Conservation (phyloP, 1,140 invertebrate genomes). For the Calephelis virginiensis region DNA sequence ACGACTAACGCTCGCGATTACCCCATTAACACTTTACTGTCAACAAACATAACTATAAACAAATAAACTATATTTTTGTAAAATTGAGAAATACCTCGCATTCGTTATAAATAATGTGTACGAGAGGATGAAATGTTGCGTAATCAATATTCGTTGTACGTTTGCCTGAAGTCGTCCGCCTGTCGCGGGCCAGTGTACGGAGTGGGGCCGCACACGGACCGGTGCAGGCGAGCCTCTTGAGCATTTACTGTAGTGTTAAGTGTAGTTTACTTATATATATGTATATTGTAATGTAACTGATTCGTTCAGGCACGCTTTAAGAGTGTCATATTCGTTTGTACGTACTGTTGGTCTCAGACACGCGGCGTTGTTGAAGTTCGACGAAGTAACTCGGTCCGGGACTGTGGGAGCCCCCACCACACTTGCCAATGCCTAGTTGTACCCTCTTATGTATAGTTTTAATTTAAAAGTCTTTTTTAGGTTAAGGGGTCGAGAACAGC, state of each 20-base stretch:
- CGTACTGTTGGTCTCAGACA: slow-evolving; percentile 34
- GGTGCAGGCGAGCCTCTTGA: slow-evolving; percentile 11
- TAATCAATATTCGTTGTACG: too few species aligned
- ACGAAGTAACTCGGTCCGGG: slow-evolving; percentile 19
- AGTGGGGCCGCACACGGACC: neutral
- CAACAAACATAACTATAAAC: neutral
- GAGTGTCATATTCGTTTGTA: slow-evolving; percentile 60
- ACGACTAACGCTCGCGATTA: neutral
- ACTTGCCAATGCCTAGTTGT: slow-evolving; percentile 73
- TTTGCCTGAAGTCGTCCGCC: neutral
- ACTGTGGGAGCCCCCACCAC: slow-evolving; percentile 25
- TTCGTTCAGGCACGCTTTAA: slow-evolving; percentile 50
- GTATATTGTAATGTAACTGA: slow-evolving; percentile 32
- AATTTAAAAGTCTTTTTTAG: slow-evolving; percentile 12
- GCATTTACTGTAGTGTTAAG: slow-evolving; percentile 37
- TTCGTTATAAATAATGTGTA: too few species aligned
- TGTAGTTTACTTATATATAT: slow-evolving; percentile 29
- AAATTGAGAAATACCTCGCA: too few species aligned
- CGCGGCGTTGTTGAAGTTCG: slow-evolving; percentile 21
- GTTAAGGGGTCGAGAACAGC: neutral
- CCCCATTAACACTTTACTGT: neutral
- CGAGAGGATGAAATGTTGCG: too few species aligned
- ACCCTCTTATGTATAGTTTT: slow-evolving; percentile 38
- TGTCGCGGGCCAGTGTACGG: neutral
- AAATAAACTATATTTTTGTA: too few species aligned